Evolutionary conservation across 2,113 vertebrate genomes (phyloP), one percentile per base, ranked within the genome.

Genomic region (Polypterus senegalus): DNA sequence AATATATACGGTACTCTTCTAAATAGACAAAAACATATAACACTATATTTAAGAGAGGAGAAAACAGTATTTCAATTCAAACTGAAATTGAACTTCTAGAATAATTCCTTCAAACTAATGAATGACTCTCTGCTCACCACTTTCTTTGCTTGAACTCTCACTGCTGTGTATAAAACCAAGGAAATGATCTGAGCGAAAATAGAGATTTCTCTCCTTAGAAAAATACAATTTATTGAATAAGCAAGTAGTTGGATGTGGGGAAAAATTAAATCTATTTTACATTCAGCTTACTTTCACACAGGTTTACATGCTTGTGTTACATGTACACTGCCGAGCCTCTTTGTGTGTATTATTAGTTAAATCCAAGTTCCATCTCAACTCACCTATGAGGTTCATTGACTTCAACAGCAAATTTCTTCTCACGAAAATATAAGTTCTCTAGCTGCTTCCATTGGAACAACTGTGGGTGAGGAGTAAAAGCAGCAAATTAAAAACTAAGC

Each of bases 391-490:
- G 92, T 74, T 97, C 91, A 2, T 97, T 94, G 9, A 97, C 94
- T 77, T 98, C 94, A 61, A 99, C 95, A 3, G 95, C 92, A 83
- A 99, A 99, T 47, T 97, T 99, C 82, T 98, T 99, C 75, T 99
- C 95, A 51, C 94, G 91, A 76, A 99, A 99, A 79, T 97, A 99
- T 69, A 99, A 83, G 65, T 98, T 98, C 83, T 98, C 95, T 71
- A 98, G 81, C 76, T 97, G 94, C 65, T 97, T 97, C 95, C 95
- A 98, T 71, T 93, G 91, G 81, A 93, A 99, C 74, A 97, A 77
- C 96, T 97, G 75, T 3, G 66, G 71, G 58, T 69, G 62, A 54
- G 53, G 27, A 27, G 27, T 27, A 27, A 27, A 27, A 27, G 27
- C 27, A 27, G 27, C 27, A 27, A 27, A 27, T 27, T 27, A 27